Base-by-base conservation (phyloP, 2,797 vertebrate species). In the Eleutherodactylus coqui region DNA sequence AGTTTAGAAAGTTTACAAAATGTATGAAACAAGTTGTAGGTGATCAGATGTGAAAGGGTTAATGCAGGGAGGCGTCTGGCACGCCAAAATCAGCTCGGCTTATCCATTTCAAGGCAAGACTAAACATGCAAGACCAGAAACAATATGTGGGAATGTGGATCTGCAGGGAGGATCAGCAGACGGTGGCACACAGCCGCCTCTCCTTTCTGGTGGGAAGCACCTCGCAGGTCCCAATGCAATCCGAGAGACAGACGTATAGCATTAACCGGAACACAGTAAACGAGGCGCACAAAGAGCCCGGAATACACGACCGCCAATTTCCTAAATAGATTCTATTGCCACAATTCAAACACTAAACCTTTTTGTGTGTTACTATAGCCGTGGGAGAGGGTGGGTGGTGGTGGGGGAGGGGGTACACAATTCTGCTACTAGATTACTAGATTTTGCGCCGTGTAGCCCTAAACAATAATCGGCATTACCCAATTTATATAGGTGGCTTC, bases 61-160 rank as follows among this genome's bases (percentile, higher is more conserved):
- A 62, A 79, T 2, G 13, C 11, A 8, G 5, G 24, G 11, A 58
- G 49, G 24, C 29, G 29, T 19, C 43, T 24, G 14, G 19, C 45
- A 11, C n/a, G 24, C 3, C 24, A 43, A 0, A 27, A 43, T 38
- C 3, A 36, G 60, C 29, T 55, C 1, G 29, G 32, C 55, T 64
- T n/a, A 77, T 29, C 36, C 13, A 69, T 21, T 41, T 29, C 27
- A 29, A n/a, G 47, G 55, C 83, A 85, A 85, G 83, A 38, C 83
- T 21, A 49, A 49, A 85, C 83, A 78, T 11, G 83, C 16, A 38
- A 41, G 24, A 38, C 41, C 3, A 51, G 49, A 32, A 51, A 32
- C 16, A 62, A 43, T 51, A 53, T 21, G 29, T 36, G 83, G 53
- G 72, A 83, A 60, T 47, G 49, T 82, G 19, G 24, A 34, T 75